A percentile compares a stretch with the other conserved stretches of the same genome.
Conservation (phyloP, 1,140 invertebrate genomes). For the Asbolus verrucosus region DNA sequence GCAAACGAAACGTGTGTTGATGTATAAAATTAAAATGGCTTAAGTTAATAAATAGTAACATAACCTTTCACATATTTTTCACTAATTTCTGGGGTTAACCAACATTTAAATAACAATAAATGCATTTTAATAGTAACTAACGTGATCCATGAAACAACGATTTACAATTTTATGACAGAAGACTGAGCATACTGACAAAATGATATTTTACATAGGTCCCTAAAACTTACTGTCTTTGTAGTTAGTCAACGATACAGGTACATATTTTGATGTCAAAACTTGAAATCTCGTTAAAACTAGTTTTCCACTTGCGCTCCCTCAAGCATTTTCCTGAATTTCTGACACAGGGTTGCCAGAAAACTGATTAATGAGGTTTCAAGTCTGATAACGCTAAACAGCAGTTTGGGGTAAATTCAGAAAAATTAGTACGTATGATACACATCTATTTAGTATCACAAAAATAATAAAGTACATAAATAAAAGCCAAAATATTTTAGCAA, state of each 20-base stretch:
- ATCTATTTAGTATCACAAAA: constrained; percentile 49
- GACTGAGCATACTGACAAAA: too few species aligned
- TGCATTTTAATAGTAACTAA: too few species aligned
- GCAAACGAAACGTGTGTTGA: constrained; percentile 51
- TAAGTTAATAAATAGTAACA: constrained; percentile 25
- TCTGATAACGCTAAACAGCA: too few species aligned
- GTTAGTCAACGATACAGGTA: not conserved
- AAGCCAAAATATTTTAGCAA: constrained; percentile 13
- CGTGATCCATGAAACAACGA: too few species aligned
- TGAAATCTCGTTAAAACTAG: constrained; percentile 12
- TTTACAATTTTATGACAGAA: too few species aligned
- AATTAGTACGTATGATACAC: constrained; percentile 42
- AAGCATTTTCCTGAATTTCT: constrained; percentile 1
- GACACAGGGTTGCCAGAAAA: too few species aligned
- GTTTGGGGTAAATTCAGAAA: too few species aligned
- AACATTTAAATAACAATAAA: too few species aligned
- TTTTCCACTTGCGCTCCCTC: not conserved
- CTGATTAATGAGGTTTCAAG: too few species aligned
- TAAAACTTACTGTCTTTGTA: too few species aligned
- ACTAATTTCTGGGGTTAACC: too few species aligned
- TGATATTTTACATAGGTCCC: too few species aligned
- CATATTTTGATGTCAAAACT: not conserved
- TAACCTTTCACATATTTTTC: not conserved
- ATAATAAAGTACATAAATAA: constrained; percentile 9
- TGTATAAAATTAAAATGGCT: constrained; percentile 44